Evolutionary conservation across 2,888 invertebrate genomes (phyloP), one percentile per base, ranked within the genome.

Genomic region (Drosophila fungiperda): DNA sequence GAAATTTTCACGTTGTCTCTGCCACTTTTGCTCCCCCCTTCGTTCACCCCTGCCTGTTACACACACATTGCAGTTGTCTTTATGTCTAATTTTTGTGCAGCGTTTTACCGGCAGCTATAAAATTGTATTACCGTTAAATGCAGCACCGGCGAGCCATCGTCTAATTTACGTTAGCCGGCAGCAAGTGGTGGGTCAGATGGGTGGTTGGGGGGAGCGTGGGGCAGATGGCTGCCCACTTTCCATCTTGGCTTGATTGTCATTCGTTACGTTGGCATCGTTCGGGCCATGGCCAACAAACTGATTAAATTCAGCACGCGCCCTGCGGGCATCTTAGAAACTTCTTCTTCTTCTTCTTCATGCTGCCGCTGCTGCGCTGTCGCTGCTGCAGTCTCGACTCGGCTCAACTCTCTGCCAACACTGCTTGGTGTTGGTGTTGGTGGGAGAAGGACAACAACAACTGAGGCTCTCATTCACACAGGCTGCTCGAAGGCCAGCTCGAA

Each of bases 221-320:
- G 32, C 53, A 49, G 20, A 48, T 48, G 58, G 66, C 79, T 90
- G 90, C 87, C 89, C 89, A 88, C 87, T 90, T 90, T 89, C 81
- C 90, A 90, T 88, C 84, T 86, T 89, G 87, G 71, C 81, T 88
- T 91, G 87, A 87, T 87, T 87, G 87, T 87, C 87, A 87, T 91
- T 87, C 84, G 87, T 83, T 84, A 80, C 86, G 80, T 86, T 77
- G 69, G 55, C 38, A 55, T 72, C 68, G 71, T 70, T 80, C 83
- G 49, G 76, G 76, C 83, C 73, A 79, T 86, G 89, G 86, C 84
- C 90, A 80, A 90, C 90, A 90, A 87, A 87, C 87, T 87, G 91
- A 87, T 91, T 87, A 91, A 92, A 92, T 92, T 91, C 89, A 92
- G 92, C 92, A 92, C 92, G 92, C 91, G 92, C 92, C 92, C 92